Evolutionary conservation across 2,888 invertebrate genomes (phyloP), one percentile per base, ranked within the genome.

Genomic region (Xiphydria camelus): DNA sequence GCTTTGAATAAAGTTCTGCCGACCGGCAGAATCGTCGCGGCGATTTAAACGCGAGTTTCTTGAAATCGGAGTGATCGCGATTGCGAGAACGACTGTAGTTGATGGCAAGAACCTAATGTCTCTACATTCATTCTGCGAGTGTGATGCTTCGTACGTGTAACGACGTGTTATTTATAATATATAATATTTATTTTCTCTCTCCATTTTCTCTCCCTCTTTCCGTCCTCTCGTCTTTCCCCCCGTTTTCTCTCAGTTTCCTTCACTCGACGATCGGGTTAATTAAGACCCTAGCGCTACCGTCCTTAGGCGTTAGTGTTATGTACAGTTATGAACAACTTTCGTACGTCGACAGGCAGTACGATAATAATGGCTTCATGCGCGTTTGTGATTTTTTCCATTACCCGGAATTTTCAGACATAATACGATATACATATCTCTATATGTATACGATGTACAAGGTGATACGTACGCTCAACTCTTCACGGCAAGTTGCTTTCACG

Each of bases 101-200:
- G 51, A 59, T 66, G 69, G 69, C 69, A 69, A 69, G 69, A 68
- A 64, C 55, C 45, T 57, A 60, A 18, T 17, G 15, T n/a, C 12
- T 18, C 17, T 17, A 9, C 4, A 14, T 26, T 26, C 2, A n/a
- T 14, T 26, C 4, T 6, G 10, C 14, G 4, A 3, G 14, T 26
- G 14, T 26, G 10, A 12, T 26, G 14, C 10, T 26, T 26, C 10
- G 4, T 26, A 26, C 26, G 10, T 14, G 10, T 26, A 6, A 6
- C 26, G 3, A 10, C 14, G 14, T 26, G 12, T 26, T 3, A 6
- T 26, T n/a, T n/a, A n/a, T n/a, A n/a, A n/a, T n/a, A n/a, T n/a
- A n/a, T n/a, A n/a, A n/a, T n/a, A n/a, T n/a, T 7, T 26, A 3
- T 26, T 26, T 12, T 26, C 26, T 26, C 7, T 26, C 4, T n/a